Evolutionary conservation across 1,140 invertebrate genomes (phyloP).

Genomic region (Drosophila lacertosa): DNA sequence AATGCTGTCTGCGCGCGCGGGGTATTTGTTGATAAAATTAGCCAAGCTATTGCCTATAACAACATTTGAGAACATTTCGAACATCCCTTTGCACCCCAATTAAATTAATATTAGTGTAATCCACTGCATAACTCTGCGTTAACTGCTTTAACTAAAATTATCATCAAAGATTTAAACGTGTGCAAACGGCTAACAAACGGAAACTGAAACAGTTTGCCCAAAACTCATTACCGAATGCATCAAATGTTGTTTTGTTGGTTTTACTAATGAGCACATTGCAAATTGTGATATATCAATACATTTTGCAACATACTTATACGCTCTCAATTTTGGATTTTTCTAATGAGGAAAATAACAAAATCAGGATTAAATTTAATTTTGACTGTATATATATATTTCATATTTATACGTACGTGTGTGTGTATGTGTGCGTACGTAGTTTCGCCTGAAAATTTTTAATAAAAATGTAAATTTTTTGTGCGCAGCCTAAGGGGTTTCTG

Average conservation of each 20-base stretch:
- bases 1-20: neutral
- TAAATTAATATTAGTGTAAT: neutral
- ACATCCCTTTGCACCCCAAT: neutral
- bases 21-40: slow-evolving; percentile 26
- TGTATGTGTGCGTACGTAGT: slow-evolving; percentile 24
- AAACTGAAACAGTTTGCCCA: neutral
- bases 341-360: slow-evolving; percentile 41
- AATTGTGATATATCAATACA: neutral
- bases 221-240: slow-evolving; percentile 2
- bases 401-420: neutral
- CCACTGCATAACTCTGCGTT: too few relatives aligned
- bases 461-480: slow-evolving; percentile 74
- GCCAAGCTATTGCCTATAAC: slow-evolving; percentile 21
- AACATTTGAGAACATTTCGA: slow-evolving; percentile 3
- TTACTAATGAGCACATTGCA: neutral
- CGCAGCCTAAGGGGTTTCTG: slow-evolving; percentile 66
- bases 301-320: neutral
- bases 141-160: too few relatives aligned
- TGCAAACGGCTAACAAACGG: neutral
- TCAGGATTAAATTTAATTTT: slow-evolving; percentile 66
- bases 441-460: slow-evolving; percentile 65
- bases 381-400: slow-evolving; percentile 1
- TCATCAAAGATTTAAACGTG: too few relatives aligned
- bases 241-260: slow-evolving; percentile 4
- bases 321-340: neutral